Evolutionary conservation across 2,888 invertebrate genomes (phyloP).

Genomic region (Andrena chrysosceles): DNA sequence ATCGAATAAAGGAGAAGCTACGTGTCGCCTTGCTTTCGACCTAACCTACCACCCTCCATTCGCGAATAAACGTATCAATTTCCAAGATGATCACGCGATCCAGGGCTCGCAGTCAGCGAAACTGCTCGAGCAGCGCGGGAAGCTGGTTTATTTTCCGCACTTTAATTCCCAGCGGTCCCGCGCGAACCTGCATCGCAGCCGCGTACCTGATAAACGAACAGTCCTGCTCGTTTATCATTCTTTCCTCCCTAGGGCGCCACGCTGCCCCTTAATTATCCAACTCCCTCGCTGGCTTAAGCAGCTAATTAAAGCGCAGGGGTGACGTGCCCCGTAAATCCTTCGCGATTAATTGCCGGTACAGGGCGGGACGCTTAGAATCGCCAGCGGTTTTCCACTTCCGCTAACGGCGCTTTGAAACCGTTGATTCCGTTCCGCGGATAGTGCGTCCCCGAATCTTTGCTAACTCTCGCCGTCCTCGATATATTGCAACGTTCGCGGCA

Average conservation of each 20-base stretch:
- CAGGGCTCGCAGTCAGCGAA: no score
- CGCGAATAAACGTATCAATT: no score
- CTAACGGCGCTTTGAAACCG: background rate
- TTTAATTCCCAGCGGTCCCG: background rate
- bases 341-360: constrained; percentile 41
- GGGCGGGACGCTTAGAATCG: background rate
- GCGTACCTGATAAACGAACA: constrained; percentile 9
- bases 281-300: constrained; percentile 21
- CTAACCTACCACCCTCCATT: background rate
- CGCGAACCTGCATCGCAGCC: background rate
- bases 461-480: background rate
- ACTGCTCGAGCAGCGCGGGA: no score
- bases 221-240: constrained; percentile 11
- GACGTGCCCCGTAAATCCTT: constrained; percentile 24
- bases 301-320: constrained; percentile 44
- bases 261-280: constrained; percentile 39
- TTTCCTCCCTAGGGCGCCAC: background rate
- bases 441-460: background rate
- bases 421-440: background rate
- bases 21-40: background rate
- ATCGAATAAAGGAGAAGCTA: background rate
- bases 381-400: background rate
- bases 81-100: no score
- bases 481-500: constrained; percentile 16
- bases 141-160: no score